Conservation (phyloP, 2,797 vertebrate species). For the Enteromius fasciolatus region DNA sequence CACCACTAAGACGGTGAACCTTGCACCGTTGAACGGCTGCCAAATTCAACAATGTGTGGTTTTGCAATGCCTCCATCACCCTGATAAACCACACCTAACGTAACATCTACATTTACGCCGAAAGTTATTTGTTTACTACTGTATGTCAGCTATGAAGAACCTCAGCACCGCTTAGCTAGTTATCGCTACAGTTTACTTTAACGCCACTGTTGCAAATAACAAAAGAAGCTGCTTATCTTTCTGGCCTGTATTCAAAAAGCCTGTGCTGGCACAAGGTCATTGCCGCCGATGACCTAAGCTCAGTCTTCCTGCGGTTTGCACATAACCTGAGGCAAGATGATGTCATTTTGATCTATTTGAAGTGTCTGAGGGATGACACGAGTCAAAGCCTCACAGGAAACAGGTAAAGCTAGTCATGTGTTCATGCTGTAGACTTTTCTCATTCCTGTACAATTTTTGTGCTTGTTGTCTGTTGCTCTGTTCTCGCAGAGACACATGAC, state of each 20-base stretch:
- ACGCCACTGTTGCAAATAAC: not conserved
- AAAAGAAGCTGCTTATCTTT: conserved; percentile 18
- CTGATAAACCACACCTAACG: conserved; percentile 28
- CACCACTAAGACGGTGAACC: conserved; percentile 38
- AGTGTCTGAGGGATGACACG: not conserved
- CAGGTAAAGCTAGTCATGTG: not conserved
- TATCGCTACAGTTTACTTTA: not conserved
- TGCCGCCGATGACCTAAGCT: conserved; percentile 11
- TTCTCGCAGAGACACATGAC: conserved; percentile 32
- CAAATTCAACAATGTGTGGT: conserved; percentile 45
- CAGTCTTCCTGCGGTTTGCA: conserved; percentile 21
- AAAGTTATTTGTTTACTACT: not conserved
- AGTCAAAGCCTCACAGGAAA: conserved; percentile 9
- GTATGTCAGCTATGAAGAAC: not conserved
- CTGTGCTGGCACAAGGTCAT: conserved; percentile 6
- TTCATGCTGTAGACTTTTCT: not conserved
- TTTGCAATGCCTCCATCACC: conserved; percentile 5
- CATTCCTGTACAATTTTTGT: not conserved
- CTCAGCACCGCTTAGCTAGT: not conserved
- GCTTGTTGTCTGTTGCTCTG: not conserved
- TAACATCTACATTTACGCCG: conserved; percentile 19
- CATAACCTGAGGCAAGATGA: conserved; percentile 5
- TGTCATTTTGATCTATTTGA: conserved; percentile 4
- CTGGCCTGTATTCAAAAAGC: conserved; percentile 14
- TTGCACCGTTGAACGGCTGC: conserved; percentile 43